Percentiles rank a stretch among this genome's conserved stretches.
Evolutionary conservation across 2,113 vertebrate genomes (phyloP).

Genomic region (Scortum barcoo): DNA sequence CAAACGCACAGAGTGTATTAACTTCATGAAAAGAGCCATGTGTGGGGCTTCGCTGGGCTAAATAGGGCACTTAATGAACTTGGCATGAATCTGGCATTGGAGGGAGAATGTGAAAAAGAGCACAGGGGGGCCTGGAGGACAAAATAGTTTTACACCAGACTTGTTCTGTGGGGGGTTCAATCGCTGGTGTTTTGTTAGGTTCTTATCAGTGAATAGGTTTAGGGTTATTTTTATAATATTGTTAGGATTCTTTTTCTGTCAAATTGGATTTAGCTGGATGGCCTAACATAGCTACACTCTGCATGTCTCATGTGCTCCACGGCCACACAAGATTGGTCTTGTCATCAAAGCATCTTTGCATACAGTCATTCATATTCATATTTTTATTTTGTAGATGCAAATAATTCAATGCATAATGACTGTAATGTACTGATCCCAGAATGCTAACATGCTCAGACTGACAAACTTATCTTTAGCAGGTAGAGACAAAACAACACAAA

Average conservation of each 20-base stretch:
- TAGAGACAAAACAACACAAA: too few species aligned
- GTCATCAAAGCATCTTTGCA: neutral
- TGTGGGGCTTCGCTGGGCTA: conserved; percentile 44
- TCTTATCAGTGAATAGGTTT: conserved; percentile 1
- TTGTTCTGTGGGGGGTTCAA: neutral
- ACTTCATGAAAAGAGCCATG: conserved; percentile 51
- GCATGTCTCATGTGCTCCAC: neutral
- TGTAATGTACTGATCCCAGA: neutral
- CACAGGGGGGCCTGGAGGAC: conserved; percentile 41
- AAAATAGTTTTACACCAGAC: neutral
- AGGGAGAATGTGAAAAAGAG: neutral
- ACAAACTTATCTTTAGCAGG: too few species aligned
- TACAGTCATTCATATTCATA: neutral
- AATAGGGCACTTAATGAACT: conserved; percentile 74
- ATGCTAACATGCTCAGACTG: neutral
- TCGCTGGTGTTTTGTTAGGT: neutral
- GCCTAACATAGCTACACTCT: neutral
- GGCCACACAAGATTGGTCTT: neutral
- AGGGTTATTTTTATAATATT: too few species aligned
- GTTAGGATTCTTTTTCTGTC: neutral
- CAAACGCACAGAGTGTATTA: conserved; percentile 46
- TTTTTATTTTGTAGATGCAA: neutral
- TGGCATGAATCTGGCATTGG: conserved; percentile 39
- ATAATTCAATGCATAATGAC: neutral
- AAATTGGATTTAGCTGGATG: neutral